phyloP scores from a whole-genome alignment of 2,113 vertebrate genomes.

The Sardina pilchardus region DNA sequence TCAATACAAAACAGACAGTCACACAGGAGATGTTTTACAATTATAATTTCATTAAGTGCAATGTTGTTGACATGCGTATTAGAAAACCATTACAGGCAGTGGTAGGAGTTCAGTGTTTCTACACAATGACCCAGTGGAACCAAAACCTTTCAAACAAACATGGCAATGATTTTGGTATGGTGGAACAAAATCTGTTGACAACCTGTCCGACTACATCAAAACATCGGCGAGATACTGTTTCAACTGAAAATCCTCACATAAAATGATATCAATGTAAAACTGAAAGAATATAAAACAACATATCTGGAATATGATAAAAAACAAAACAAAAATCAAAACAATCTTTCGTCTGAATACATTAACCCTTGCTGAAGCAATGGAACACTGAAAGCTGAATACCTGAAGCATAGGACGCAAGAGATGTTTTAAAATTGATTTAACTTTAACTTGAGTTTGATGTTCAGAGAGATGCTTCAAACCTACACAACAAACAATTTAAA shows the following conservation, averaged over 20 bases:
- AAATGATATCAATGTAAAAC: neutral
- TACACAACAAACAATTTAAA: neutral
- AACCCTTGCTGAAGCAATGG: neutral
- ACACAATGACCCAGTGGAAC: neutral
- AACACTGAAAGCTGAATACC: neutral
- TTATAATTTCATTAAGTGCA: conserved; percentile 64
- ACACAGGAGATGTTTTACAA: neutral
- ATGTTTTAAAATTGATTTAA: neutral
- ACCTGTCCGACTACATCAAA: neutral
- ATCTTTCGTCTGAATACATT: neutral
- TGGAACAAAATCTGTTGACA: neutral
- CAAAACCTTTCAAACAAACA: neutral
- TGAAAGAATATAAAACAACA: conserved; percentile 6
- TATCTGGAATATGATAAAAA: conserved; percentile 9
- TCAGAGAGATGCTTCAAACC: neutral
- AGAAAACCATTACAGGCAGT: conserved; percentile 32
- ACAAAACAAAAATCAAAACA: conserved; percentile 21
- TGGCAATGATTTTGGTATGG: neutral
- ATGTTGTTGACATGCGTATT: conserved; percentile 44
- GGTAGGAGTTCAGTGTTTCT: neutral
- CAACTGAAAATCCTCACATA: neutral
- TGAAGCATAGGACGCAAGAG: neutral
- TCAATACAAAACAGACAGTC: neutral
- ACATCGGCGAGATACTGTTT: neutral
- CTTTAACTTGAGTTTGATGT: neutral